Percentiles rank a stretch among this genome's conserved stretches.
Conservation (phyloP, 2,797 vertebrate genomes). For the Sebastes matsubarae region DNA sequence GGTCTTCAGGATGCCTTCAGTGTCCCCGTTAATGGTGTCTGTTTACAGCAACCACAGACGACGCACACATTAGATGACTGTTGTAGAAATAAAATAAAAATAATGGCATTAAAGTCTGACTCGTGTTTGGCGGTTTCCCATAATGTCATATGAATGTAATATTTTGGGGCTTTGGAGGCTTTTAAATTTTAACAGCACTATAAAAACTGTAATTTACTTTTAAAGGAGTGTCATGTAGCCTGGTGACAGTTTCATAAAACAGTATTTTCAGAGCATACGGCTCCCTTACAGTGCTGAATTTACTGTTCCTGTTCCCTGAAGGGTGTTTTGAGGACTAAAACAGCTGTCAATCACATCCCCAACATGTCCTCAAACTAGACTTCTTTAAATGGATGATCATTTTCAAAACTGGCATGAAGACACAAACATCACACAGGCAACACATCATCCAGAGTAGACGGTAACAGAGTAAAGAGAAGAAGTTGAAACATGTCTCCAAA, state of each 20-base stretch:
- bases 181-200: not conserved
- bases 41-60: not conserved
- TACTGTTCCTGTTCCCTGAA: not conserved
- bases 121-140: not conserved
- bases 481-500: too few species aligned
- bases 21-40: not conserved
- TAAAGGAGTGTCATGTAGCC: not conserved
- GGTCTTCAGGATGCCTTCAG: not conserved
- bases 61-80: not conserved
- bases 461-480: too few species aligned
- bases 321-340: not conserved
- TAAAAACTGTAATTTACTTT: not conserved
- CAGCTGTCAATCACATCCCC: not conserved
- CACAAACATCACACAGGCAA: not conserved
- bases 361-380: not conserved
- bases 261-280: not conserved
- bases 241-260: not conserved
- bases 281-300: fast-evolving
- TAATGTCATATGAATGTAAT: not conserved
- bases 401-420: not conserved
- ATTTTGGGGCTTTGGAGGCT: not conserved
- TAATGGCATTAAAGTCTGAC: not conserved
- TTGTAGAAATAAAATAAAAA: not conserved
- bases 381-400: not conserved
- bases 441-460: too few species aligned